Evolutionary conservation across 2,888 invertebrate genomes (phyloP).

Genomic region (Chalcosyrphus nemorum): DNA sequence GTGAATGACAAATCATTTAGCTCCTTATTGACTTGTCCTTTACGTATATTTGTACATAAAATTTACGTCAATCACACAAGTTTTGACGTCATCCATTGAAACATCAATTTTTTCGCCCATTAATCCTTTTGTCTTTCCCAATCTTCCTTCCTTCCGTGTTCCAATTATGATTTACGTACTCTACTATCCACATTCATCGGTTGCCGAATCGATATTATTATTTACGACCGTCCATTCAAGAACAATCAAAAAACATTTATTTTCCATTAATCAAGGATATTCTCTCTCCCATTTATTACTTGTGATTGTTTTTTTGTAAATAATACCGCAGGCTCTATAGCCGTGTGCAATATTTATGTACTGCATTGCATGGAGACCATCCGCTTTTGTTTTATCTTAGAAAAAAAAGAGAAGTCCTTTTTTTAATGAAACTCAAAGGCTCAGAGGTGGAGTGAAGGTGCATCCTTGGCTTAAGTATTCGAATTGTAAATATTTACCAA

Average conservation of each 20-base stretch:
- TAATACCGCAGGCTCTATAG: slow-evolving; percentile 1
- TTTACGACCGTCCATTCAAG: slow-evolving; percentile 25
- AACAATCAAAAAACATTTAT: slow-evolving; percentile 41
- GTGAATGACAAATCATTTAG: neutral
- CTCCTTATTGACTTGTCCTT: neutral
- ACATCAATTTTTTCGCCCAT: neutral
- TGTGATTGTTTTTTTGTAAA: slow-evolving; percentile 32
- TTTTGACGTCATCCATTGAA: neutral
- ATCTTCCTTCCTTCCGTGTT: neutral
- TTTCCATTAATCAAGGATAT: slow-evolving; percentile 31
- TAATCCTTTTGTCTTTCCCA: neutral
- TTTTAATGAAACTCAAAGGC: neutral
- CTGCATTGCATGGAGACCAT: neutral
- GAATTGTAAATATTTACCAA: slow-evolving; percentile 57
- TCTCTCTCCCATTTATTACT: slow-evolving; percentile 30
- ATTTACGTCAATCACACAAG: neutral
- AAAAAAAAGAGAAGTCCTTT: neutral
- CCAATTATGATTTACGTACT: slow-evolving; percentile 32
- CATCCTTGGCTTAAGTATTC: slow-evolving; percentile 42
- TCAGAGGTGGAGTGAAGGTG: neutral
- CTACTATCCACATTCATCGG: slow-evolving; percentile 1
- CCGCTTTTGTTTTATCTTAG: slow-evolving; percentile 1
- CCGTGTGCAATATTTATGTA: neutral
- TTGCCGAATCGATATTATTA: slow-evolving; percentile 6
- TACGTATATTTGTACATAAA: neutral